Evolutionary conservation across 2,888 invertebrate genomes (phyloP).

Genomic region (Lochmaea capreae): DNA sequence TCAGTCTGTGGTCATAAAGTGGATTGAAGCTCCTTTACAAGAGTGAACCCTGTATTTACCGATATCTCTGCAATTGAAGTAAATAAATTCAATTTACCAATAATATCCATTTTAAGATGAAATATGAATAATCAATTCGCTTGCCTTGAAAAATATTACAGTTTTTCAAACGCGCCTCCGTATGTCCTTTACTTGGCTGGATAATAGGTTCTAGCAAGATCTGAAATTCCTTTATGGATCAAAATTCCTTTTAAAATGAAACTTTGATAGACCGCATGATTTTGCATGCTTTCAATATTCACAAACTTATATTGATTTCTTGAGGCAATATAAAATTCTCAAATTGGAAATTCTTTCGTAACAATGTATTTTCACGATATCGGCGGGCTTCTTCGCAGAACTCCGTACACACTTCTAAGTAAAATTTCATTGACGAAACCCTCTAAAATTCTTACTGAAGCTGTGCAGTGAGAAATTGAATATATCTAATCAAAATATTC

Average conservation of each 20-base stretch:
- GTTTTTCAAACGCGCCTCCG: slow-evolving; percentile 13
- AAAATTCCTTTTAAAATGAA: slow-evolving; percentile 59
- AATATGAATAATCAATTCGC: not conserved
- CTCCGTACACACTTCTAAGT: slow-evolving; percentile 22
- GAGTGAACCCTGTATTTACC: no score
- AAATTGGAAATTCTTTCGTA: slow-evolving; percentile 42
- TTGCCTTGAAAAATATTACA: not conserved
- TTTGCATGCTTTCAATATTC: slow-evolving; percentile 56
- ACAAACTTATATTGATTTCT: slow-evolving; percentile 47
- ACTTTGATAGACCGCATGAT: slow-evolving; percentile 60
- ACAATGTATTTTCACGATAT: slow-evolving; percentile 33
- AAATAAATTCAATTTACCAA: not conserved
- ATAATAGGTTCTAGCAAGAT: slow-evolving; percentile 55
- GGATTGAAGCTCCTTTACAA: no score
- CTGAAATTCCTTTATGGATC: slow-evolving; percentile 55
- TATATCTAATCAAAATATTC: not conserved
- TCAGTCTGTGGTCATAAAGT: no score
- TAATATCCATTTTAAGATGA: not conserved
- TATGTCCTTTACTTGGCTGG: slow-evolving; percentile 8
- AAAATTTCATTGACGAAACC: slow-evolving; percentile 32
- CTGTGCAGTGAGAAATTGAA: not conserved
- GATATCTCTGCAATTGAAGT: not conserved
- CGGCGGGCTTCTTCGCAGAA: slow-evolving; percentile 13
- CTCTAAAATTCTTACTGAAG: slow-evolving; percentile 5
- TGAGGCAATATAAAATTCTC: slow-evolving; percentile 42